phyloP scores from a whole-genome alignment of 1,140 invertebrate species.

The Microplitis demolitor region DNA sequence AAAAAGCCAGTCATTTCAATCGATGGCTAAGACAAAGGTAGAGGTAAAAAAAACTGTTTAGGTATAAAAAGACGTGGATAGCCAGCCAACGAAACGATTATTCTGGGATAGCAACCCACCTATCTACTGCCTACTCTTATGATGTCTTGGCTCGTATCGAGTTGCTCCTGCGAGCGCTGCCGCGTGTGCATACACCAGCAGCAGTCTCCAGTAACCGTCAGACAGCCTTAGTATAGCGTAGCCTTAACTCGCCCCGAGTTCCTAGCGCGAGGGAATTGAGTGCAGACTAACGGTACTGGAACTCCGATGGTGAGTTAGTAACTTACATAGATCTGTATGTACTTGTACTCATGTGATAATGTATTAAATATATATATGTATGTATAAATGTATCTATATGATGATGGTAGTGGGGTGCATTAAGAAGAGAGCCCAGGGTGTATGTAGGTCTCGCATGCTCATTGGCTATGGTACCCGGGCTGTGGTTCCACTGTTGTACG shows the following conservation, averaged over 20 bases:
- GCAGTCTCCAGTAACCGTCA: not conserved
- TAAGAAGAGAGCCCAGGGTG: conserved; percentile 11
- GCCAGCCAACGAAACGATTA: too few relatives aligned
- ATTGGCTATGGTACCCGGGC: conserved; percentile 23
- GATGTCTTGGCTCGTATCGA: too few relatives aligned
- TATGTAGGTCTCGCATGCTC: conserved; percentile 34
- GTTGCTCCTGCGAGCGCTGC: too few relatives aligned
- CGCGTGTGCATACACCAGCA: not conserved
- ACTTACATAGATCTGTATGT: too few relatives aligned
- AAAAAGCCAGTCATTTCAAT: too few relatives aligned
- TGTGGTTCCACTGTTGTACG: conserved; percentile 1
- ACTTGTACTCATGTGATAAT: too few relatives aligned
- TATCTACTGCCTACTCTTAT: not conserved
- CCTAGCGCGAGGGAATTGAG: conserved; percentile 9
- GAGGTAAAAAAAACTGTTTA: too few relatives aligned
- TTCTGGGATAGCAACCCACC: not conserved
- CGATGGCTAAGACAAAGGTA: too few relatives aligned
- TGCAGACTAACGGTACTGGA: conserved; percentile 31
- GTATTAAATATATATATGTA: too few relatives aligned
- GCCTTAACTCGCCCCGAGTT: conserved; percentile 25
- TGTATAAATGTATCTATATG: not conserved
- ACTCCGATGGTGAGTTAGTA: conserved; percentile 19
- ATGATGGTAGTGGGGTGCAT: conserved; percentile 8
- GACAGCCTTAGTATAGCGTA: not conserved
- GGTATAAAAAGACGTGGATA: too few relatives aligned